Evolutionary conservation across 2,113 vertebrate genomes (phyloP).

Genomic region (Anser brachyrhynchus): DNA sequence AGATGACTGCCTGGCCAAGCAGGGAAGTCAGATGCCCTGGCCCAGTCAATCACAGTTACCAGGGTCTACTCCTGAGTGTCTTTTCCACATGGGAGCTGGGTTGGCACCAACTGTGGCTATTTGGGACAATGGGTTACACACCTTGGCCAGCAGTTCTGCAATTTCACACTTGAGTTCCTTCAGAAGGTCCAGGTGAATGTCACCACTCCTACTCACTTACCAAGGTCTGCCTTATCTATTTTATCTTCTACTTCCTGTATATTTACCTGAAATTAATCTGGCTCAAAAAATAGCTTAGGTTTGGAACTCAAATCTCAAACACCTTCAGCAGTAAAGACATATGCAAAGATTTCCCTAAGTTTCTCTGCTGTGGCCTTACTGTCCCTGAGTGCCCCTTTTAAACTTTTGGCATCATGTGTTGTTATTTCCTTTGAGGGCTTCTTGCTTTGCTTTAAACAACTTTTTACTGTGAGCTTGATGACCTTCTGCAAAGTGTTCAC

Average conservation of each 20-base stretch:
- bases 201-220: not conserved
- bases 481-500: not conserved
- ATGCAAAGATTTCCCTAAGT: not conserved
- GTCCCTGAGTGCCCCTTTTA: accelerated
- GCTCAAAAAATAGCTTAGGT: not conserved
- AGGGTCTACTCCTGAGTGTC: not conserved
- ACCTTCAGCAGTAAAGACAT: not conserved
- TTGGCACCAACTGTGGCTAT: not conserved
- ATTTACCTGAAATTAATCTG: not conserved
- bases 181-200: not conserved
- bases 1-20: not conserved
- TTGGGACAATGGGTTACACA: not conserved
- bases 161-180: not conserved
- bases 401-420: not conserved
- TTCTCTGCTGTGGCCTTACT: not conserved
- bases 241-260: not conserved
- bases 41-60: not conserved
- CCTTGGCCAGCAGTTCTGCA: not conserved
- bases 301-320: not conserved
- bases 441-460: not conserved
- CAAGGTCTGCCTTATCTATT: not conserved
- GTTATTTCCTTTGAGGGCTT: not conserved
- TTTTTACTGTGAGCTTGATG: not conserved
- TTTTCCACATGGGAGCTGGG: not conserved
- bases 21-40: not conserved